Base-by-base conservation (phyloP, 2,113 vertebrate genomes). In the Cettia cetti region DNA sequence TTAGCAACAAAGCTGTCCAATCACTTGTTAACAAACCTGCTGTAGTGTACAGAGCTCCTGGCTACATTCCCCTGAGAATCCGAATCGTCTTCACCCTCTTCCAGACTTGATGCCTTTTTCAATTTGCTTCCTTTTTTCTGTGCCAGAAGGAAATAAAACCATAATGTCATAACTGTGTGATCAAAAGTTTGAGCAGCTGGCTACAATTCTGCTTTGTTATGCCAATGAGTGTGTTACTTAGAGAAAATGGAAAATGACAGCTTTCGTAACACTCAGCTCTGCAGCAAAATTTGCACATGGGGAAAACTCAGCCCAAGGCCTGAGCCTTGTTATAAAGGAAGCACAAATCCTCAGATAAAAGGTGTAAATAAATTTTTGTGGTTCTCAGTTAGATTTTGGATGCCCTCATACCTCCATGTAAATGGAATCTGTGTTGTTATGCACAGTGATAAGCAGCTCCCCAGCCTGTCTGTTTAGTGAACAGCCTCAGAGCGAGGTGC, bases 41-140 rank as follows among this genome's bases (percentile, higher is more conserved):
- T 98, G 97, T 97, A 98, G 95, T 98, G 98, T 22, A 97, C 92
- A 10, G 98, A 98, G 66, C 97, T 98, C 75, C 98, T 97, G 54
- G 98, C 97, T 61, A 98, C 89, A 52, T 98, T 98, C 86, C 98
- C 98, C 63, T 98, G 98, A 71, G 98, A 97, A 94, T 99, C 99
- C 11, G 89, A 98, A 71, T 98, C 98, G 2, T 98, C 98, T n/a
- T 98, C 99, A 0, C 97, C 98, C 81, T 99, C 99, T 92, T 99
- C 99, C 90, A 99, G 96, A 89, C 99, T 99, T 12, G 98, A 97
- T 1, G 96, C 92, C 94, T 98, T 99, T 97, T 99, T 99, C 90
- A 99, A 92, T 94, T 99, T 99, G 92, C 96, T 97, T 17, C 98
- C 96, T 97, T 99, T 99, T 97, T 99, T 99, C 99, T 99, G 95